Base-by-base conservation (phyloP, 2,113 vertebrate species). In the Macaca fascicularis region DNA sequence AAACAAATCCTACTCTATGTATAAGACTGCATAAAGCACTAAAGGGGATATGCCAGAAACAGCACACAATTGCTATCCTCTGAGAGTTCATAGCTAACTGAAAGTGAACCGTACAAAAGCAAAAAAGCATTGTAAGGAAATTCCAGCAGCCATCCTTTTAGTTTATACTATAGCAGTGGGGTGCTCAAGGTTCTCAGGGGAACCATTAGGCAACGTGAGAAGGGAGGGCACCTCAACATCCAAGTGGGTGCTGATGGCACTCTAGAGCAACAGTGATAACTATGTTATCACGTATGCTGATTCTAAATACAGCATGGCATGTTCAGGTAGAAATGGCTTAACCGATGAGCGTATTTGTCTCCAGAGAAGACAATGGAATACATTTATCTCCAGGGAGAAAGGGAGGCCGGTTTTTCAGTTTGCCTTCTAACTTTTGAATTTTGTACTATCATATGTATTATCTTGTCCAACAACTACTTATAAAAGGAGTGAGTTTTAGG, bases 401-500 rank as follows among this genome's bases (percentile, higher is more conserved):
- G 12, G 23, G 17, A 83, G 19, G 59, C 32, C 52, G 61, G 35
- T 83, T 90, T 96, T 93, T 83, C 67, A 78, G n/a, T 72, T 94
- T 96, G 69, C 43, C 27, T 90, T 79, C 75, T 69, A 83, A 67
- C 5, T 90, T 96, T 69, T 83, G 8, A 79, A 88, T 95, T 89
- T 79, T 92, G 20, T 84, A 79, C 22, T 64, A 85, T 22, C 3
- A 52, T 90, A 84, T 27, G 35, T 72, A 45, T 83, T 90, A 74
- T 57, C 13, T 83, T 82, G 23, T 23, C 30, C 30, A 61, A 96
- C 40, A 93, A 69, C 40, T 83, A 48, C 45, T 67, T 97, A 87
- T 89, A 70, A 92, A 91, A 75, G 52, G 72, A 52, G 10, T 84
- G 50, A 79, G 59, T 88, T 79, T 96, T 55, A 83, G n/a, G 52